These are phyloP conservation scores for Zenarchopterus dispar DNA, from an alignment of 2,797 vertebrate species.

Conservation along the genomic window DNA sequence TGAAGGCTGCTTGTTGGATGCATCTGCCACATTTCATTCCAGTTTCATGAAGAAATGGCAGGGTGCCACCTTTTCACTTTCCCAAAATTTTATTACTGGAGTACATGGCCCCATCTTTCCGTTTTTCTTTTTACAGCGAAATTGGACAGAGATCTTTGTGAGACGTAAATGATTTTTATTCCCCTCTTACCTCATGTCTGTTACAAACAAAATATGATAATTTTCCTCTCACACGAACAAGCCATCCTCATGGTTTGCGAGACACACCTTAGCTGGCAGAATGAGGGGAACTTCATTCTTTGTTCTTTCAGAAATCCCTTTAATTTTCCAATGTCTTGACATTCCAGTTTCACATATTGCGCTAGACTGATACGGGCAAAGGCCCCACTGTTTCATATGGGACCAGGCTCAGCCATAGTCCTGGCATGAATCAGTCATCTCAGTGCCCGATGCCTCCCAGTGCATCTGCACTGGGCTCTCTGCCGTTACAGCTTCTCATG, in stretches of 20 bases:
- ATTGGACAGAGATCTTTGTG: slow-evolving; percentile 42
- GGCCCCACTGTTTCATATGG: slow-evolving; percentile 35
- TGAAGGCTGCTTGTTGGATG: not conserved
- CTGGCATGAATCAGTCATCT: slow-evolving; percentile 51
- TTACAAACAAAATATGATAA: slow-evolving; percentile 56
- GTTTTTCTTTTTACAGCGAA: slow-evolving; percentile 36
- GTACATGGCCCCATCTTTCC: slow-evolving; percentile 33
- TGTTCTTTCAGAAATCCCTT: not conserved
- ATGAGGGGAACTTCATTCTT: slow-evolving; percentile 16
- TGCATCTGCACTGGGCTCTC: slow-evolving; percentile 53
- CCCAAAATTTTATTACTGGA: slow-evolving; percentile 26
- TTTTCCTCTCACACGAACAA: slow-evolving; percentile 47
- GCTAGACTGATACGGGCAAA: slow-evolving; percentile 26
- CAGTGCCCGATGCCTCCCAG: slow-evolving; percentile 54
- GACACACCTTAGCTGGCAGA: slow-evolving; percentile 13
- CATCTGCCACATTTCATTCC: not conserved
- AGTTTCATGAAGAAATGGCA: slow-evolving; percentile 29
- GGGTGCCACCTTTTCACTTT: slow-evolving; percentile 35
- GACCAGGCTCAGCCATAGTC: slow-evolving; percentile 52
- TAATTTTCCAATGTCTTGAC: slow-evolving; percentile 20
- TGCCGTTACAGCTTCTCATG: slow-evolving; percentile 41
- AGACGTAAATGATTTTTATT: slow-evolving; percentile 31
- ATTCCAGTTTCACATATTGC: slow-evolving; percentile 28
- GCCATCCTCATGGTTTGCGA: slow-evolving; percentile 40
- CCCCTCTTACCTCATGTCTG: slow-evolving; percentile 34